Evolutionary conservation across 2,888 invertebrate species (phyloP).

Genomic region (Himalopsyche anomala): DNA sequence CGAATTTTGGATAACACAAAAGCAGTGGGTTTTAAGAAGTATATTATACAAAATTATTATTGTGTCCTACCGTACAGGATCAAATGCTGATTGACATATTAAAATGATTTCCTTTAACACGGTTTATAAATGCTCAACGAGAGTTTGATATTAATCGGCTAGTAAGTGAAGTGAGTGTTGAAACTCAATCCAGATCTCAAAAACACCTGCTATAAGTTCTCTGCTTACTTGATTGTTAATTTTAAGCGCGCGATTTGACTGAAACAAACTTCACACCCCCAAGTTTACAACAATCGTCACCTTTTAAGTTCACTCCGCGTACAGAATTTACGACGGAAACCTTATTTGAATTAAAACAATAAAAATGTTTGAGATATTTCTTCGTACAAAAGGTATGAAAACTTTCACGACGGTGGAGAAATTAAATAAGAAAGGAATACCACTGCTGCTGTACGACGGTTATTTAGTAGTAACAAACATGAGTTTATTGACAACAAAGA

Average conservation of each 20-base stretch:
- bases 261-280: neutral
- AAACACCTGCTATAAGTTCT: neutral
- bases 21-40: no score
- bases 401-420: neutral
- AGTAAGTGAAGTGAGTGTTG: neutral
- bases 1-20: no score
- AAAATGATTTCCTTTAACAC: neutral
- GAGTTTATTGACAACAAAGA: no score
- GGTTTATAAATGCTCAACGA: neutral
- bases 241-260: neutral
- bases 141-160: neutral
- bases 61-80: no score
- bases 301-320: constrained; percentile 1
- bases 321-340: constrained; percentile 6
- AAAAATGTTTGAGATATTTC: constrained; percentile 34
- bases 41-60: no score
- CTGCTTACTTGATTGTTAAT: neutral
- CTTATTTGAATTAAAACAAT: constrained; percentile 25
- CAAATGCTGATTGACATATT: neutral
- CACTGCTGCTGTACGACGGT: no score
- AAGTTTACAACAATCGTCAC: constrained; percentile 14
- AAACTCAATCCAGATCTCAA: neutral
- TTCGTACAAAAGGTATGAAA: neutral
- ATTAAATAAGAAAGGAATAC: neutral
- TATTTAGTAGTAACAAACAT: no score